phyloP scores from a whole-genome alignment of 2,888 invertebrate species.

The Pemphredon lugubris region DNA sequence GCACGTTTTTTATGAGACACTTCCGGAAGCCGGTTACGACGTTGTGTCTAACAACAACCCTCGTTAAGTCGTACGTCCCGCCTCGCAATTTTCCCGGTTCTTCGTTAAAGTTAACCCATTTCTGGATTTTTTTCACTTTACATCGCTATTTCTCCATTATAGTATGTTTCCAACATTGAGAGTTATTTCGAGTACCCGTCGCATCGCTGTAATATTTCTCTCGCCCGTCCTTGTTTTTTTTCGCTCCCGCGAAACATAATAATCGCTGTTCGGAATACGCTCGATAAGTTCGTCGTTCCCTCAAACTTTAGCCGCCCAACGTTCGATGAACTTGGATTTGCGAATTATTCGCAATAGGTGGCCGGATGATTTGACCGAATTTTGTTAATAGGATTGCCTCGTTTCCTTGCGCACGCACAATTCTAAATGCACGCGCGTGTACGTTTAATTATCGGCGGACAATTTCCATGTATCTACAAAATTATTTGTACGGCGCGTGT shows the following conservation, averaged over 20 bases:
- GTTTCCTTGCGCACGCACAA: not conserved
- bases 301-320: no score
- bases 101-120: conserved; percentile 18
- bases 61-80: conserved; percentile 6
- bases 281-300: not conserved
- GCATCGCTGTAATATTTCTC: not conserved
- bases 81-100: conserved; percentile 5
- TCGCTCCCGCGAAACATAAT: not conserved
- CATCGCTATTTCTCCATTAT: not conserved
- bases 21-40: not conserved
- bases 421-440: not conserved
- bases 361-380: not conserved
- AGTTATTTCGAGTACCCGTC: not conserved
- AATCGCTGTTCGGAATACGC: not conserved
- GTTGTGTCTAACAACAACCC: not conserved
- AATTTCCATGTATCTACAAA: not conserved
- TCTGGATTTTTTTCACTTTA: not conserved
- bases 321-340: not conserved
- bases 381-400: not conserved
- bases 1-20: not conserved
- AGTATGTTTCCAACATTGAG: not conserved
- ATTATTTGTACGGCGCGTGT: no score
- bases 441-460: not conserved
- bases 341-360: not conserved
- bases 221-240: not conserved